Evolutionary conservation across 1,140 invertebrate species (phyloP), one percentile per base, ranked within the genome.

Genomic region (Hestina assimilis): DNA sequence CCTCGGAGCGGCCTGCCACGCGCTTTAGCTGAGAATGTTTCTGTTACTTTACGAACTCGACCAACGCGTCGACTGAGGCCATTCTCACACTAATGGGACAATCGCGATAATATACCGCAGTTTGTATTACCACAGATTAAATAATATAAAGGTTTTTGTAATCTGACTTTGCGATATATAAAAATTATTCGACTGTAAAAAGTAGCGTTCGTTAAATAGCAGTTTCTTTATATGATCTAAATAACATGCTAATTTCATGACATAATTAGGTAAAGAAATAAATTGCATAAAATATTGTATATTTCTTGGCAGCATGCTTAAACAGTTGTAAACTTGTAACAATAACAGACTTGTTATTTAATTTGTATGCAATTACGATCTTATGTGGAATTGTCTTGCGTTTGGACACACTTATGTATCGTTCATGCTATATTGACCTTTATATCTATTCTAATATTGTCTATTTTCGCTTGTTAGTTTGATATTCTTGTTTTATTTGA

Each of bases 1-100:
- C 59, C 51, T 35, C 71, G 69, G 69, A 69, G 56, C 51, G 43
- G 50, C 57, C 53, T 40, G 55, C 48, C 54, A 47, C 55, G 59
- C 53, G 57, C 53, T 55, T 46, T 45, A 47, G 31, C 38, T 55
- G 54, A 42, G 53, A 56, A 62, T 55, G 59, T 57, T 57, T 48
- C 60, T 53, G 53, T 59, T 63, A 46, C 46, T 53, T 55, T 65
- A 42, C 58, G 47, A 57, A 59, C 54, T 53, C 58, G 53, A 64
- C 53, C 61, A 68, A 64, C 53, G 61, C 61, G 46, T 57, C 11
- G 33, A 29, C 4, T 33, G 14, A 33, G 28, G 26, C 28, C 11
- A 17, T n/a, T 47, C 11, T 7, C 29, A 47, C 29, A 47, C 45
- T 33, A 15, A 3, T 31, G 12, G 45, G 45, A 33, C 45, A 33